A percentile compares a stretch with the other conserved stretches of the same genome.
These are phyloP conservation scores for Zoanthus solanderi DNA, from an alignment of 92 coral and sea anemone species.

Conservation along the genomic window DNA sequence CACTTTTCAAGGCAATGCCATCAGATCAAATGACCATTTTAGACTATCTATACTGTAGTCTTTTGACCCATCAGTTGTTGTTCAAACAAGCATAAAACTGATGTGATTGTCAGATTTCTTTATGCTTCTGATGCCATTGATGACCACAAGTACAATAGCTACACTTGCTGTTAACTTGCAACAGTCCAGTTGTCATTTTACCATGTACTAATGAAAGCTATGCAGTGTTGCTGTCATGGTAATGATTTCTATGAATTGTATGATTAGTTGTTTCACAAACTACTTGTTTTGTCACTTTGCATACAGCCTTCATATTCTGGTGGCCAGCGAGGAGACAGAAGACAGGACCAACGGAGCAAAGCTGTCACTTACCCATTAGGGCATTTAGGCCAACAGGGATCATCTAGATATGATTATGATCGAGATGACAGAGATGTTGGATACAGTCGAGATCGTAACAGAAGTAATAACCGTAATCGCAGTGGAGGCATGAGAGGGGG, in stretches of 20 bases:
- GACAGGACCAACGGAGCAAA: constrained; percentile 54
- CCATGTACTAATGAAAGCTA: not conserved
- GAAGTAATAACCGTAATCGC: constrained; percentile 57
- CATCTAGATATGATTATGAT: constrained; percentile 54
- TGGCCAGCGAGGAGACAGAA: constrained; percentile 62
- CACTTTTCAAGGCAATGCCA: no score
- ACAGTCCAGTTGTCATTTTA: not conserved
- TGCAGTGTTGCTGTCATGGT: not conserved
- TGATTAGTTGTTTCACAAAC: constrained; percentile 21
- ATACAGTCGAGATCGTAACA: constrained; percentile 68
- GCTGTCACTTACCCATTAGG: constrained; percentile 74
- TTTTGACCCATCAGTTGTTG: not conserved
- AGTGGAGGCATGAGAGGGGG: constrained; percentile 58
- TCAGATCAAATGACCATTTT: no score
- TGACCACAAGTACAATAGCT: not conserved
- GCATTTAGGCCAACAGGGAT: constrained; percentile 58
- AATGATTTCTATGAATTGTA: not conserved
- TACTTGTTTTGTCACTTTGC: constrained; percentile 73
- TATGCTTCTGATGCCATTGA: not conserved
- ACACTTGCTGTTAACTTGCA: no score
- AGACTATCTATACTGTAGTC: not conserved
- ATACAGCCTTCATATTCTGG: constrained; percentile 87
- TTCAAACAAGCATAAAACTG: not conserved
- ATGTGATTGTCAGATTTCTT: not conserved
- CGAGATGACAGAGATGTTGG: constrained; percentile 59